Conservation (phyloP, 2,888 invertebrate species). For the Cyrtodaria siliqua region DNA sequence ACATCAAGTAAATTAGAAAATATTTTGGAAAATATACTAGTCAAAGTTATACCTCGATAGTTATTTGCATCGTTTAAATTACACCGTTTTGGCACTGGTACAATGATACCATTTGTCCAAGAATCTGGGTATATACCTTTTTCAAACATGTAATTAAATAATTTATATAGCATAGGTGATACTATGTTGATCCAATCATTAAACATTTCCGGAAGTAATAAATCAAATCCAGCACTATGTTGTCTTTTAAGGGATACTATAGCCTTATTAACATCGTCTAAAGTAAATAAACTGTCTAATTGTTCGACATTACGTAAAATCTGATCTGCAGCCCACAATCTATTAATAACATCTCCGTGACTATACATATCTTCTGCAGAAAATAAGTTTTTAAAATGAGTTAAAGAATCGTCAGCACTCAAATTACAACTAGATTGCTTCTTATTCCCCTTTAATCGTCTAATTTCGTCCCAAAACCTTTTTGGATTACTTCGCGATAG, state of each 20-base stretch:
- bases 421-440: neutral
- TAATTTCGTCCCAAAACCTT: slow-evolving; percentile 19
- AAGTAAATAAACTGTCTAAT: neutral
- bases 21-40: slow-evolving; percentile 8
- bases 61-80: slow-evolving; percentile 14
- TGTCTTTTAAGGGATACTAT: neutral
- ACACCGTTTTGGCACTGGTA: slow-evolving; percentile 21
- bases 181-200: neutral
- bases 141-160: slow-evolving; percentile 32
- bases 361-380: neutral
- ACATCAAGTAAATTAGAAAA: slow-evolving; percentile 14
- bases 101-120: slow-evolving; percentile 29
- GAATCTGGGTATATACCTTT: slow-evolving; percentile 19
- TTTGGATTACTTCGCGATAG: slow-evolving; percentile 1
- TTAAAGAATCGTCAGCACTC: slow-evolving; percentile 2
- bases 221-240: slow-evolving; percentile 4
- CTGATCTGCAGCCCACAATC: neutral
- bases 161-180: neutral
- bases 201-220: slow-evolving; percentile 8
- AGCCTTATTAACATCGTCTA: slow-evolving; percentile 2
- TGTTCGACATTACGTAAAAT: neutral
- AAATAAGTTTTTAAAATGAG: slow-evolving; percentile 15
- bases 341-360: neutral
- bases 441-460: slow-evolving; percentile 5
- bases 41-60: slow-evolving; percentile 13